A percentile compares a stretch with the other conserved stretches of the same genome.
phyloP scores from a whole-genome alignment of 53 echinoderm and acorn worm genomes.

The Astropecten irregularis region DNA sequence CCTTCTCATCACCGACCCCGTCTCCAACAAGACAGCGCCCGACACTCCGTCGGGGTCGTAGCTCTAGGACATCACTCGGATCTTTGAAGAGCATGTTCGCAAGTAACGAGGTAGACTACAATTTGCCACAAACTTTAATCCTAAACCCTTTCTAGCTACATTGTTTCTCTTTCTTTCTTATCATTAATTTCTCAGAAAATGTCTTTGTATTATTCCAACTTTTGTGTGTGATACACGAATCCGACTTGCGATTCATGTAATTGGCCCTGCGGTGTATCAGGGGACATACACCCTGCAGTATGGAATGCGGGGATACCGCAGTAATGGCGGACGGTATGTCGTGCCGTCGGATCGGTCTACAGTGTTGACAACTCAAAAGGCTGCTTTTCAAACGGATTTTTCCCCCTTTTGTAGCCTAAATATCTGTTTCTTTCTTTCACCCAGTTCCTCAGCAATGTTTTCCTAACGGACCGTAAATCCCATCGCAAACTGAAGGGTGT shows the following conservation, averaged over 20 bases:
- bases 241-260: too few relatives aligned
- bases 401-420: background rate
- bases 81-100: conserved; percentile 51
- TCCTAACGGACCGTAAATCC: conserved; percentile 74
- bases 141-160: too few relatives aligned
- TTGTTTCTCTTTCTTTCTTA: background rate
- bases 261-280: too few relatives aligned
- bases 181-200: too few relatives aligned
- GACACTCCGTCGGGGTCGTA: conserved; percentile 44
- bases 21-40: conserved; percentile 53
- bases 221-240: too few relatives aligned
- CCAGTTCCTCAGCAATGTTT: conserved; percentile 68
- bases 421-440: background rate
- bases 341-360: too few relatives aligned
- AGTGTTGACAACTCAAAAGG: too few relatives aligned
- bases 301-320: too few relatives aligned
- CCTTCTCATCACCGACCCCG: background rate
- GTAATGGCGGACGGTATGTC: too few relatives aligned
- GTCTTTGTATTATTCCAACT: too few relatives aligned
- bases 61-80: conserved; percentile 47
- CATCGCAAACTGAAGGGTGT: conserved; percentile 72
- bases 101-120: conserved; percentile 62
- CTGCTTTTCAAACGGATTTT: background rate
- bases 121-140: too few relatives aligned
- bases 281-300: too few relatives aligned